Evolutionary conservation across 2,113 vertebrate species (phyloP), one percentile per base, ranked within the genome.

Genomic region (Cariama cristata): DNA sequence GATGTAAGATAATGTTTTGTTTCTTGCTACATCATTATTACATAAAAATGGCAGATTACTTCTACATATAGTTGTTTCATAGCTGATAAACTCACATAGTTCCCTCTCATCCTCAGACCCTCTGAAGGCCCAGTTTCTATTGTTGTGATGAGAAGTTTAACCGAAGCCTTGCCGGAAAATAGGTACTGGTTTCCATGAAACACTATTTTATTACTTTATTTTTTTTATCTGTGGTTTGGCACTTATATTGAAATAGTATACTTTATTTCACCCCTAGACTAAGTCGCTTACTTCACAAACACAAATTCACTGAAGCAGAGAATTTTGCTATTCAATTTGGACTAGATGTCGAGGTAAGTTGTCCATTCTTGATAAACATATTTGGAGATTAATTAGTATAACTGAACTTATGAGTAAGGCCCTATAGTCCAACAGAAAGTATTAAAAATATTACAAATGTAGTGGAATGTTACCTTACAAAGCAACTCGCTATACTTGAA

Each of bases 81-180:
- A 42, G 21, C 16, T 55, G 33, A 49, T 76, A 67, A 86, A 38
- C 42, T 97, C 47, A 91, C 7, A 28, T 11, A 21, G 19, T 14
- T 67, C 32, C 17, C 38, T 69, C 45, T 93, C 44, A 7, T 77
- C 94, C 93, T 49, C 92, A 99, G 99, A 59, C 89, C 94, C 8
- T 58, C 95, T 60, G 97, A 98, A 74, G 97, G 97, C 11, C 96
- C 98, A 0, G 72, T 98, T 32, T 98, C 98, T 18, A 81, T 98
- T 66, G 93, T 99, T 66, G 98, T 99, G 44, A 95, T 99, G 92
- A 98, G 99, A 97, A 99, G 99, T 96, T 98, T 99, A 96, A 99
- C 99, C 50, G 99, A 99, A 98, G 99, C 99, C 91, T 98, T 99
- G 85, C 99, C 99, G 27, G 99, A 99, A 97, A 99, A 99, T 80